A percentile compares a stretch with the other conserved stretches of the same genome.
Evolutionary conservation across 2,797 vertebrate genomes (phyloP).

Genomic region (Danio jaintianensis): DNA sequence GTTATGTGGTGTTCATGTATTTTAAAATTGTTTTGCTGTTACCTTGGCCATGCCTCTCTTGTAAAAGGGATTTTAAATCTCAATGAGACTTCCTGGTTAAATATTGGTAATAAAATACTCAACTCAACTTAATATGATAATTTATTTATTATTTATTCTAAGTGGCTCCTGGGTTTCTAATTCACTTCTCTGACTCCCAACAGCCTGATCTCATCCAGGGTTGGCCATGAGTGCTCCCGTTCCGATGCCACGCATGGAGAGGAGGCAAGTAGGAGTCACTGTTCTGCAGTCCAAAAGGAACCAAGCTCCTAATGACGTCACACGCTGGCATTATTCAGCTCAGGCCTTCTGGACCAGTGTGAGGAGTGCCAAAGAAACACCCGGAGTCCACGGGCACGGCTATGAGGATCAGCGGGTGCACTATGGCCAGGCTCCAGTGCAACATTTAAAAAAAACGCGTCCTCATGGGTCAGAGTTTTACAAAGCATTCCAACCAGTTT

Average conservation of each 20-base stretch:
- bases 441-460: not conserved
- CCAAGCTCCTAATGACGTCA: conserved; percentile 74
- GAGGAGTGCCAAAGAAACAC: conserved; percentile 67
- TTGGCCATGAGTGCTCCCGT: conserved; percentile 41
- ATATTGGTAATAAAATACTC: no score
- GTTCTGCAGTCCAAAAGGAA: conserved; percentile 47
- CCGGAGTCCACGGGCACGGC: conserved; percentile 50
- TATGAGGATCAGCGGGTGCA: conserved; percentile 35
- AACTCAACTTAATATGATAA: no score
- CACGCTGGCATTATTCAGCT: conserved; percentile 74
- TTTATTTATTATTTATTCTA: no score
- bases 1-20: no score
- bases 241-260: conserved; percentile 29
- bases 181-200: conserved; percentile 1
- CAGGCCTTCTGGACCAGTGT: conserved; percentile 75
- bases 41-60: no score
- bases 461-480: not conserved
- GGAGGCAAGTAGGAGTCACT: conserved; percentile 34
- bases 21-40: no score
- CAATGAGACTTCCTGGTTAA: no score
- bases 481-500: not conserved
- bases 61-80: no score
- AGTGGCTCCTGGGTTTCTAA: not conserved
- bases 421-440: conserved; percentile 9
- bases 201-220: conserved; percentile 20